Conservation (phyloP, 2,113 vertebrate species). For the Chamaea fasciata region DNA sequence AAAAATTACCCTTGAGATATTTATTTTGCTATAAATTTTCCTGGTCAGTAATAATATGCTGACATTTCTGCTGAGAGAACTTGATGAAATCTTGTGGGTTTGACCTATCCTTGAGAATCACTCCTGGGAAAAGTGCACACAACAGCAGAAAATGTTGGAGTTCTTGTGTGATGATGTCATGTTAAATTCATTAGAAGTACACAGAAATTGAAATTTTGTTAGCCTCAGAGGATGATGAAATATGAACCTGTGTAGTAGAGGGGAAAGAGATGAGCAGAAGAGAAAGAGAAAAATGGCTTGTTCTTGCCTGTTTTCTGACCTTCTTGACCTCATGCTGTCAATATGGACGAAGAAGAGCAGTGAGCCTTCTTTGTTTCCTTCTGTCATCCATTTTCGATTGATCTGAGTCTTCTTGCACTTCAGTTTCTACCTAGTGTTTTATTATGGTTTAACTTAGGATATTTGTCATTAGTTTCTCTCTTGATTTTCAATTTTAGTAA, state of each 20-base stretch:
- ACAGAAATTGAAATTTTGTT: conserved; percentile 6
- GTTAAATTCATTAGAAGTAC: conserved; percentile 22
- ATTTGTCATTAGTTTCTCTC: neutral
- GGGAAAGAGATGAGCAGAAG: neutral
- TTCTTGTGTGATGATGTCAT: neutral
- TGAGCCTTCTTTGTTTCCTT: neutral
- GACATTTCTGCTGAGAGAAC: conserved; percentile 43
- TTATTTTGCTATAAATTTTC: conserved; percentile 52
- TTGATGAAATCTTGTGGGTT: conserved; percentile 47
- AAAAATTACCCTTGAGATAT: conserved; percentile 43
- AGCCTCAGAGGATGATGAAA: neutral
- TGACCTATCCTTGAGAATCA: conserved; percentile 43
- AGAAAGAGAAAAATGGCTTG: neutral
- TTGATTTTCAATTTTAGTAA: neutral
- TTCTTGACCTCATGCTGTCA: neutral
- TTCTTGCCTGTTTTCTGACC: neutral
- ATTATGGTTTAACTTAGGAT: neutral
- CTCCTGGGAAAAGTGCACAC: neutral
- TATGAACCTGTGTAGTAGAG: neutral
- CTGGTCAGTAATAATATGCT: conserved; percentile 39
- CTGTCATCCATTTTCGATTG: neutral
- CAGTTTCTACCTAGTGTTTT: neutral
- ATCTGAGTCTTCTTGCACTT: neutral
- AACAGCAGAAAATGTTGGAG: neutral
- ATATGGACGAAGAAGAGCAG: neutral